Evolutionary conservation across 2,113 vertebrate species (phyloP), one percentile per base, ranked within the genome.

Genomic region (Perca flavescens): DNA sequence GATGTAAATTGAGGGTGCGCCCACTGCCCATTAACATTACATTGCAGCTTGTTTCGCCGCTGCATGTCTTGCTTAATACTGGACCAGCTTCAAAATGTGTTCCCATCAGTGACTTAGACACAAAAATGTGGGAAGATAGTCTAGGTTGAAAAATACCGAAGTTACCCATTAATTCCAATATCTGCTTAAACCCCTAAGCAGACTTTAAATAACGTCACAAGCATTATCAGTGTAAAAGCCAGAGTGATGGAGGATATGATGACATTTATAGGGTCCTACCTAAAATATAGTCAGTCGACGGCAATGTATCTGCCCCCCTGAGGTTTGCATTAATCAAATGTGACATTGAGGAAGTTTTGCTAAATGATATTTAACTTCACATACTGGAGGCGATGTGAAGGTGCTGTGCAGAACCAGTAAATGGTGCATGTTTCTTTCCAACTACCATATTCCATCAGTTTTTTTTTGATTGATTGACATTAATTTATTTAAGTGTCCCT

Each of bases 271-370:
- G 7, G 47, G 73, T 60, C 21, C 74, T 47, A 17, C n/a, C 60
- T 36, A 49, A 34, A 70, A 43, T 22, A 13, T 3, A 54, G 28
- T 67, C 54, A 49, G 62, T 73, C 49, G 21, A 16, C 17, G 47
- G 66, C 36, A 14, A 43, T 28, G 74, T 28, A 19, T 36, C 2
- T 21, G 50, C 11, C 12, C 60, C 71, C 57, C 11, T 13, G 40
- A 2, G 53, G 61, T 65, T 57, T 36, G 25, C 46, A 65, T 65
- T 68, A 53, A 65, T 75, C 69, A 43, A 12, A 16, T 22, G 49
- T 19, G 68, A 74, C 66, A 57, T 2, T 73, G 43, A 64, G 19
- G 62, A 75, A 43, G 31, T 80, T 40, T 22, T 68, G 68, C 68
- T 65, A 17, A 15, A 50, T 54, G 40, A 63, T 58, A 69, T 67